Percentiles rank a stretch among this genome's conserved stretches.
phyloP scores from a whole-genome alignment of 2,113 vertebrate species.

The Egretta garzetta region DNA sequence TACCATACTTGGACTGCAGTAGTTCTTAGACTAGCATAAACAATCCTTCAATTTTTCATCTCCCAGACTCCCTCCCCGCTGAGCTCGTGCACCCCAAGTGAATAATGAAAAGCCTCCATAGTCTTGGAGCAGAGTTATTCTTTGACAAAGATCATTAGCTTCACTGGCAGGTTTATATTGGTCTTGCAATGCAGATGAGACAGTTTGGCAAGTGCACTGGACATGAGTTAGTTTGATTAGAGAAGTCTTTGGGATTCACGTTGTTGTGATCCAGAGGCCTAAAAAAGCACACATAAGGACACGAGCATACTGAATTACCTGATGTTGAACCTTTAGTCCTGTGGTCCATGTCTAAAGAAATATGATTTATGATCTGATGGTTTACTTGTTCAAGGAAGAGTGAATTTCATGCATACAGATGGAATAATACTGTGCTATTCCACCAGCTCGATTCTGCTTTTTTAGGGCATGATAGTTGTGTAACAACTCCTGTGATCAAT shows the following conservation, averaged over 20 bases:
- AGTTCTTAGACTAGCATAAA: background rate
- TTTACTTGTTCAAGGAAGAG: background rate
- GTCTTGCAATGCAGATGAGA: background rate
- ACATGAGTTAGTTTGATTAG: background rate
- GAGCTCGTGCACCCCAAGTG: background rate
- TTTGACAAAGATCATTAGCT: background rate
- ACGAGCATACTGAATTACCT: background rate
- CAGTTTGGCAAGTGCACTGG: background rate
- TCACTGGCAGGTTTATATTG: background rate
- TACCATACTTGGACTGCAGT: background rate
- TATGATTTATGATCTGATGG: background rate
- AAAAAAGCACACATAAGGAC: background rate
- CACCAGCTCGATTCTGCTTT: background rate
- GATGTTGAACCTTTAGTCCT: background rate
- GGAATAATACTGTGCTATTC: background rate
- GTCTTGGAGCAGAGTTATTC: background rate
- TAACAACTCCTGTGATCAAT: background rate
- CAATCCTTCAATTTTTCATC: background rate
- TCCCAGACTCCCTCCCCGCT: background rate
- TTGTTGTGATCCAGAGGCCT: background rate
- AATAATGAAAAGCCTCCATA: background rate
- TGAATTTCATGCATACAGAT: background rate
- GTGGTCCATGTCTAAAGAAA: background rate
- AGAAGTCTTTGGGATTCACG: background rate
- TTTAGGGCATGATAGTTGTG: background rate